Evolutionary conservation across 2,113 vertebrate species (phyloP).

Genomic region (Neodontobutis hainanensis): DNA sequence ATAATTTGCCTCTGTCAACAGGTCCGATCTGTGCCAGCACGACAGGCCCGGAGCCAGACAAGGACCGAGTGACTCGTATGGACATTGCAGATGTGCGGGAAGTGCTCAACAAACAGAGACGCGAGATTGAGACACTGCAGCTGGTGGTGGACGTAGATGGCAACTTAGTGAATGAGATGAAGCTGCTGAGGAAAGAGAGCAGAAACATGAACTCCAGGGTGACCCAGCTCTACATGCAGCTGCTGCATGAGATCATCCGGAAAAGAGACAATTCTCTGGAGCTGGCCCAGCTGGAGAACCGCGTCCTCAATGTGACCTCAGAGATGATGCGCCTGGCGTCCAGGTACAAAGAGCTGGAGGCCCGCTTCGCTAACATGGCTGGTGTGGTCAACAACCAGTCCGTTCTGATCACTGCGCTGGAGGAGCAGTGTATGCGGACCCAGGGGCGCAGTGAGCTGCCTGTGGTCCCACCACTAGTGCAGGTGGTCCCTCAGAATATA

Average conservation of each 20-base stretch:
- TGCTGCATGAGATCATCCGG: constrained; percentile 97
- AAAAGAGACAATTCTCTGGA: constrained; percentile 97
- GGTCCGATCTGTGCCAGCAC: constrained; percentile 95
- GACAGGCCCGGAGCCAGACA: constrained; percentile 83
- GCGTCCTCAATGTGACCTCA: constrained; percentile 93
- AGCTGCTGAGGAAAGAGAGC: constrained; percentile 95
- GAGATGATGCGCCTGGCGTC: constrained; percentile 94
- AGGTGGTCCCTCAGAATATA: constrained; percentile 91
- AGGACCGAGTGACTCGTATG: constrained; percentile 92
- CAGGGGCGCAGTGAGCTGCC: constrained; percentile 85
- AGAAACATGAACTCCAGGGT: constrained; percentile 99
- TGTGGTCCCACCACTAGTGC: constrained; percentile 88
- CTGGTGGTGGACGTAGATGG: constrained; percentile 95
- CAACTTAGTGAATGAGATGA: constrained; percentile 96
- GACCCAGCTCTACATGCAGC: constrained; percentile 98
- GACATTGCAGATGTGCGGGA: constrained; percentile 94
- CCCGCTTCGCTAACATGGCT: constrained; percentile 86
- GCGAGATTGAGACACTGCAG: constrained; percentile 93
- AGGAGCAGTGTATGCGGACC: constrained; percentile 90
- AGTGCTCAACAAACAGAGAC: constrained; percentile 89
- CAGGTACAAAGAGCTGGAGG: constrained; percentile 91
- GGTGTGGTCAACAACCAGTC: constrained; percentile 97
- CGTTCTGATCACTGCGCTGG: constrained; percentile 85
- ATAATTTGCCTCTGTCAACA: constrained; percentile 46
- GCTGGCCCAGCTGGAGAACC: constrained; percentile 94